Percentiles rank a stretch among this genome's conserved stretches.
These are phyloP conservation scores for Pangasius larnaudii DNA, from an alignment of 2,797 vertebrate species.

Conservation along the genomic window DNA sequence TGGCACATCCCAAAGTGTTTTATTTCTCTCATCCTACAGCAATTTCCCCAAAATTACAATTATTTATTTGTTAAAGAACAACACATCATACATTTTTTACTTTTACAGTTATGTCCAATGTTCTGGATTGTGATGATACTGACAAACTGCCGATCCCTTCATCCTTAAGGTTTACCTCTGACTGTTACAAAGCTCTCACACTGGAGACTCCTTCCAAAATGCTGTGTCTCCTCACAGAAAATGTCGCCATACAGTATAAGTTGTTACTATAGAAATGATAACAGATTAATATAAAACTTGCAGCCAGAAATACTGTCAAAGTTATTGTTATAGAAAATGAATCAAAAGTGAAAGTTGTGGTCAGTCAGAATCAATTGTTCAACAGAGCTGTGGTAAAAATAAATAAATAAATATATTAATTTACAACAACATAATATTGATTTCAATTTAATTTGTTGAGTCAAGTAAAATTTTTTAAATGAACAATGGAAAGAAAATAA, in stretches of 20 bases:
- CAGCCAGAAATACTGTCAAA: neutral
- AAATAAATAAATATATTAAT: neutral
- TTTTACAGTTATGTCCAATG: neutral
- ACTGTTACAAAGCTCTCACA: neutral
- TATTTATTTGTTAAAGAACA: neutral
- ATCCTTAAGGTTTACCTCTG: neutral
- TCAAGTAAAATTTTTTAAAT: neutral
- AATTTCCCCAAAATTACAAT: neutral
- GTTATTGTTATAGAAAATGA: neutral
- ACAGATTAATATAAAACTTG: neutral
- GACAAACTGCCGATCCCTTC: neutral
- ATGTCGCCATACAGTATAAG: neutral
- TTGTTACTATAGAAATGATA: neutral
- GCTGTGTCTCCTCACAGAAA: neutral
- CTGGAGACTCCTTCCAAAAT: neutral
- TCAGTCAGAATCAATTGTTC: neutral
- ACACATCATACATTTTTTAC: neutral
- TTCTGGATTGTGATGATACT: neutral
- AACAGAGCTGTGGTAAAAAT: neutral
- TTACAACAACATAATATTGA: neutral
- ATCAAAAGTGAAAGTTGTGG: neutral
- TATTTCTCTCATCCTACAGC: neutral
- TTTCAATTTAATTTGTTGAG: neutral
- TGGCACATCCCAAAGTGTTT: neutral
- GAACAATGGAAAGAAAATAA: neutral